These are phyloP conservation scores for Catonia carolina DNA, from an alignment of 2,888 invertebrate genomes.

Conservation along the genomic window DNA sequence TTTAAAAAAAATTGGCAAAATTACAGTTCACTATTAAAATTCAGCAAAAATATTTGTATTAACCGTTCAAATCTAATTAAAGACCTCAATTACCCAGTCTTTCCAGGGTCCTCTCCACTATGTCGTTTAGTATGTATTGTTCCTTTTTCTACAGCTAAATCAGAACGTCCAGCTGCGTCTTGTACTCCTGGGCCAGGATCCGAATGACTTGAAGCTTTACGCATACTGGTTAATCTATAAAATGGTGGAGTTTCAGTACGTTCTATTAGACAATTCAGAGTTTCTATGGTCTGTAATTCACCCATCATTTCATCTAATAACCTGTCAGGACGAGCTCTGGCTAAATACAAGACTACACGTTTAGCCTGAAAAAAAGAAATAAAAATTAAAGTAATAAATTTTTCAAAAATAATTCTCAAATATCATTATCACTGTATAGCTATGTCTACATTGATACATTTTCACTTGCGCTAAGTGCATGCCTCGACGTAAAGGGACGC, in stretches of 20 bases:
- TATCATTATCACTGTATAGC: too few relatives aligned
- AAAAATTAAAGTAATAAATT: background rate
- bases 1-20: too few relatives aligned
- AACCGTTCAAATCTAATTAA: too few relatives aligned
- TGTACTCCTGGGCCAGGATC: conserved; percentile 49
- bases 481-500: too few relatives aligned
- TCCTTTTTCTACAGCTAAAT: conserved; percentile 69
- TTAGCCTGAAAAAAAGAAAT: conserved; percentile 62
- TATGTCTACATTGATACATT: too few relatives aligned
- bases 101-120: conserved; percentile 80
- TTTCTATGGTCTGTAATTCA: conserved; percentile 94
- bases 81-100: conserved; percentile 65
- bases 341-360: conserved; percentile 87
- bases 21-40: too few relatives aligned
- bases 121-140: conserved; percentile 95
- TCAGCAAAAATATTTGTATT: too few relatives aligned
- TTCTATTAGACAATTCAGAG: conserved; percentile 91
- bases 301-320: conserved; percentile 95
- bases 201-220: conserved; percentile 81
- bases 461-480: too few relatives aligned
- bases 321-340: conserved; percentile 84
- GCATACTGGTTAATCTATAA: conserved; percentile 87
- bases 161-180: conserved; percentile 42
- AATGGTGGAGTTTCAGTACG: conserved; percentile 97
- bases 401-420: too few relatives aligned